A percentile compares a stretch with the other conserved stretches of the same genome.
Evolutionary conservation across 2,888 invertebrate species (phyloP).

Genomic region (Pandemis heparana): DNA sequence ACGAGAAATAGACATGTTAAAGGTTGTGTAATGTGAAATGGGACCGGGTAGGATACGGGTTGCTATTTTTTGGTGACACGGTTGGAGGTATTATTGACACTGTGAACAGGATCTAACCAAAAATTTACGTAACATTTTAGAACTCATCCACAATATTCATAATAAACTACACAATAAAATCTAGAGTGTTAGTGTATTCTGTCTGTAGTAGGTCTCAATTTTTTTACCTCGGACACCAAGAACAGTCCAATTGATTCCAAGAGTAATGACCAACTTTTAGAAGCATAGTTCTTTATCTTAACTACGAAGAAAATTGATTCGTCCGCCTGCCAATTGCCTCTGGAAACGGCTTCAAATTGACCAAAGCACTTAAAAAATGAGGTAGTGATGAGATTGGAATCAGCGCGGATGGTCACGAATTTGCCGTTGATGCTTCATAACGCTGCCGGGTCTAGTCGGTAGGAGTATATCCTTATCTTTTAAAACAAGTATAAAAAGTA

Average conservation of each 20-base stretch:
- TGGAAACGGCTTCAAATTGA: conserved; percentile 20
- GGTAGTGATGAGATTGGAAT: conserved; percentile 6
- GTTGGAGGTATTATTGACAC: too few species aligned
- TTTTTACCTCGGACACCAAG: too few species aligned
- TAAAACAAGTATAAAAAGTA: not conserved
- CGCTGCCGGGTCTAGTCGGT: not conserved
- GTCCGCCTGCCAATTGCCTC: conserved; percentile 21
- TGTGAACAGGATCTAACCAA: too few species aligned
- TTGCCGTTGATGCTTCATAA: not conserved
- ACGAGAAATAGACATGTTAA: not conserved
- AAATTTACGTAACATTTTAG: too few species aligned
- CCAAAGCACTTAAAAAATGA: conserved; percentile 13
- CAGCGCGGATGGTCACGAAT: not conserved
- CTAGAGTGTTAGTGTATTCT: too few species aligned
- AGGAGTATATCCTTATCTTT: not conserved
- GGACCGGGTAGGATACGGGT: too few species aligned
- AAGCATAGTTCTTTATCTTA: not conserved
- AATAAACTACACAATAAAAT: too few species aligned
- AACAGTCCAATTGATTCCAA: not conserved
- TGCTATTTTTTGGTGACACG: too few species aligned
- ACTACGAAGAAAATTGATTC: conserved; percentile 10
- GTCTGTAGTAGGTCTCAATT: too few species aligned
- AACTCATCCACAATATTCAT: too few species aligned
- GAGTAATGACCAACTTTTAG: not conserved
- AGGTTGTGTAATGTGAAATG: not conserved